phyloP scores from a whole-genome alignment of 1,140 invertebrate species.

The Anastrepha ludens region DNA sequence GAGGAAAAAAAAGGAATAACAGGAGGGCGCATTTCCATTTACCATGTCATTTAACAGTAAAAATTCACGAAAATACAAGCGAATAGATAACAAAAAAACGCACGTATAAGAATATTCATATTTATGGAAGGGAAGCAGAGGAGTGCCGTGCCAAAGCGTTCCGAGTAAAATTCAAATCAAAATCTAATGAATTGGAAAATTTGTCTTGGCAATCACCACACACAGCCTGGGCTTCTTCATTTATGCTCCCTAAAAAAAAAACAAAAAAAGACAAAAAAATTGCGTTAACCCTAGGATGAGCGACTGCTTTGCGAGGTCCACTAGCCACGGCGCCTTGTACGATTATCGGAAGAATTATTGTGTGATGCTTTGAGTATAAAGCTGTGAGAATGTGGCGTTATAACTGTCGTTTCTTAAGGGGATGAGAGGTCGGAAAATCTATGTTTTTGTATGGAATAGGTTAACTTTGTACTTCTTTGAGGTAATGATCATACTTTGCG shows the following conservation, averaged over 20 bases:
- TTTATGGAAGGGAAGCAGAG: not conserved
- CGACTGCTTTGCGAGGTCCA: too few relatives aligned
- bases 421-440: too few relatives aligned
- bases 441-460: too few relatives aligned
- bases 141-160: slow-evolving; percentile 16
- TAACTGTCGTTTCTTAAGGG: too few relatives aligned
- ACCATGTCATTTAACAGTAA: slow-evolving; percentile 42
- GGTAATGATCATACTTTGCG: too few relatives aligned
- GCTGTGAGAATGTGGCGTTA: too few relatives aligned
- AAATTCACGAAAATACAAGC: not conserved
- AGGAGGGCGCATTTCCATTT: not conserved
- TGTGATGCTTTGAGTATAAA: too few relatives aligned
- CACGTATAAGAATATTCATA: slow-evolving; percentile 15
- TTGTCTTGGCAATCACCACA: slow-evolving; percentile 28
- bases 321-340: too few relatives aligned
- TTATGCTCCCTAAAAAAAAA: not conserved
- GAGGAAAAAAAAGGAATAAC: not conserved
- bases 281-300: too few relatives aligned
- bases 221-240: not conserved
- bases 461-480: too few relatives aligned
- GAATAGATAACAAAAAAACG: not conserved
- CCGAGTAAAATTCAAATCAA: slow-evolving; percentile 49
- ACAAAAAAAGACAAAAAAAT: too few relatives aligned
- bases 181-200: slow-evolving; percentile 51
- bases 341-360: too few relatives aligned